Evolutionary conservation across 2,113 vertebrate genomes (phyloP), one percentile per base, ranked within the genome.

Genomic region (Atlantisia rogersi): DNA sequence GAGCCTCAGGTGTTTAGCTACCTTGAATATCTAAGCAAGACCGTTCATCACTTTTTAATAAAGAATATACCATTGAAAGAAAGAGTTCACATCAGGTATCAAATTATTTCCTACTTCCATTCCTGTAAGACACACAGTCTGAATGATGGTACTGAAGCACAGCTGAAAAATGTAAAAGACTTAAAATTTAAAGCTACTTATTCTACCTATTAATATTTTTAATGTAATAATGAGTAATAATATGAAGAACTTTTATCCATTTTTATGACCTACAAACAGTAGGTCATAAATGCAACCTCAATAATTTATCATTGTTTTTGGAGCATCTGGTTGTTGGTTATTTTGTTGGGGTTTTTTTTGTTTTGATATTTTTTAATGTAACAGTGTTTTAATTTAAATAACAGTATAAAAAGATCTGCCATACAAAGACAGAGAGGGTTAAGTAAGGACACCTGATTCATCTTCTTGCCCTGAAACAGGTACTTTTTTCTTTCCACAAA

Each of bases 31-130:
- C 42, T 59, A 74, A 95, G 56, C 90, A 90, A 94, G 37, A 63
- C 25, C 28, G 64, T 89, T 65, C 50, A 92, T 92, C 35, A 37
- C 12, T 82, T 96, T 92, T 88, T 75, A 95, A 94, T 94, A 97
- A 96, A 90, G 74, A 95, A 96, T 81, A 55, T 50, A 92, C 13
- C 42, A 82, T 35, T 86, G 77, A 94, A 85, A 88, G 76, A 58
- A 78, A 68, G 50, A 93, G 59, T 39, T 83, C 39, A 42, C 25
- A 69, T 55, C 53, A 81, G 68, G 26, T 48, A 82, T 69, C 37
- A 90, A 83, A 94, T 88, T 80, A 59, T 92, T 95, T 93, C 68
- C 37, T 90, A 65, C 67, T 88, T 93, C 77, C 37, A 58, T 79
- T 74, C 68, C 86, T 82, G 53, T 92, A 87, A 60, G 44, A 82